Percentiles rank a stretch among this genome's conserved stretches.
Evolutionary conservation across 2,797 vertebrate species (phyloP).

Genomic region (Silurus lanzhouensis): DNA sequence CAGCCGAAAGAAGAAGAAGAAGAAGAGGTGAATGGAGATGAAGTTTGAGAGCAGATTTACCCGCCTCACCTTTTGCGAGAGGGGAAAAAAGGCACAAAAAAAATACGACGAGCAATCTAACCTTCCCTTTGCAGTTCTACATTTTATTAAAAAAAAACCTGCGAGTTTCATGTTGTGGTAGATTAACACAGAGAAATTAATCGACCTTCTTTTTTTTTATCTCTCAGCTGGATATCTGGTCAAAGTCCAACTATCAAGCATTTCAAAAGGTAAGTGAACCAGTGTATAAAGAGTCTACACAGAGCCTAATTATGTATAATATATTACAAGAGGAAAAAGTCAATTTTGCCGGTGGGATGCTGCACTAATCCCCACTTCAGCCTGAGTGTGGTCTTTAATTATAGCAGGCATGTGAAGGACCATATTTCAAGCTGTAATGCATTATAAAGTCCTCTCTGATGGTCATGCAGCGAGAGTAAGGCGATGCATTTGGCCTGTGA

Average conservation of each 20-base stretch:
- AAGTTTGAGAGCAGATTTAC: not conserved
- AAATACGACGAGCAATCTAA: not conserved
- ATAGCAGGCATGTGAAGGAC: slow-evolving; percentile 22
- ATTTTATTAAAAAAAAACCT: slow-evolving; percentile 6
- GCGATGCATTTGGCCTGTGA: not conserved
- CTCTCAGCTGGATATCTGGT: slow-evolving; percentile 84
- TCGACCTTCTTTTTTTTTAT: not conserved
- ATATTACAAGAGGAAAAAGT: slow-evolving; percentile 5
- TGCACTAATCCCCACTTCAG: slow-evolving; percentile 35
- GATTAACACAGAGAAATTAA: not conserved
- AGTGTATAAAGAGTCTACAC: not conserved
- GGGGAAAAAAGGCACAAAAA: not conserved
- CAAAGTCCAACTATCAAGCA: slow-evolving; percentile 84
- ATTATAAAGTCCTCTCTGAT: slow-evolving; percentile 29
- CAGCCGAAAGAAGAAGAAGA: too few species aligned
- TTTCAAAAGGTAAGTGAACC: slow-evolving; percentile 82
- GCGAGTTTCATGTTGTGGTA: not conserved
- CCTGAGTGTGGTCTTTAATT: slow-evolving; percentile 33
- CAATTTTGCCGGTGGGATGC: not conserved
- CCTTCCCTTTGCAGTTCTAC: not conserved
- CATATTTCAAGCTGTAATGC: slow-evolving; percentile 20
- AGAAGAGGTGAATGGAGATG: not conserved
- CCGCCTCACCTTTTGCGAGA: not conserved
- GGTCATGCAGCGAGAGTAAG: not conserved
- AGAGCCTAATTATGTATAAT: slow-evolving; percentile 37